phyloP scores from a whole-genome alignment of 2,888 invertebrate species.

The Ommatoiulus sabulosus region DNA sequence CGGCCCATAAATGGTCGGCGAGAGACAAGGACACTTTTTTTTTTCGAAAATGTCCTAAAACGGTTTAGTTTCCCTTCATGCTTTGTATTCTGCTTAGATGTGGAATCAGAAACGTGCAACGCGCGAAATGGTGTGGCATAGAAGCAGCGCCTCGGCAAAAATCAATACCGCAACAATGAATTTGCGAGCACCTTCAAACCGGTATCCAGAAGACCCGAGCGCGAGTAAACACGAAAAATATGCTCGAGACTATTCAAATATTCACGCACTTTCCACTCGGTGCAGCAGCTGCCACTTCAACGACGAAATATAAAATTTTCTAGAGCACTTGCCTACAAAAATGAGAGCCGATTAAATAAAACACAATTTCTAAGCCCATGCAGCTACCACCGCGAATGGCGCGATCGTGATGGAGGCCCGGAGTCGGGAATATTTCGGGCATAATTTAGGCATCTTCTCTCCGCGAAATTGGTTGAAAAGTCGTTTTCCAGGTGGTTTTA shows the following conservation, averaged over 20 bases:
- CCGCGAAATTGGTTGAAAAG: constrained; percentile 7
- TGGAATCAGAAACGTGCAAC: too few relatives aligned
- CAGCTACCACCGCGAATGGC: neutral
- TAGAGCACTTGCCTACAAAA: constrained; percentile 3
- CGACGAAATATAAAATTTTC: neutral
- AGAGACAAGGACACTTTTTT: too few relatives aligned
- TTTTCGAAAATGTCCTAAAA: too few relatives aligned
- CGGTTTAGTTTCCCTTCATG: too few relatives aligned
- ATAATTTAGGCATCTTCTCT: neutral
- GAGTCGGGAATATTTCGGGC: neutral
- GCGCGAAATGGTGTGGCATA: too few relatives aligned
- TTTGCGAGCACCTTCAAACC: constrained; percentile 12
- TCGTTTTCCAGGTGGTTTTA: constrained; percentile 4
- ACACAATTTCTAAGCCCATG: neutral
- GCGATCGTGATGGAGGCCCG: neutral
- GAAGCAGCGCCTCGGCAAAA: neutral
- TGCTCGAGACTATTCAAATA: neutral
- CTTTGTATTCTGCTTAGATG: too few relatives aligned
- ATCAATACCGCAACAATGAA: constrained; percentile 2
- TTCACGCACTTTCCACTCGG: constrained; percentile 3
- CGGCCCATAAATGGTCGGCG: too few relatives aligned
- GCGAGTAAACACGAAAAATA: constrained; percentile 8
- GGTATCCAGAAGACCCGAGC: neutral
- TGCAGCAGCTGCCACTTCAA: constrained; percentile 9
- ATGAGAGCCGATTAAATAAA: constrained; percentile 23